Conservation (phyloP, 2,113 vertebrate genomes). For the Platichthys stellatus region DNA sequence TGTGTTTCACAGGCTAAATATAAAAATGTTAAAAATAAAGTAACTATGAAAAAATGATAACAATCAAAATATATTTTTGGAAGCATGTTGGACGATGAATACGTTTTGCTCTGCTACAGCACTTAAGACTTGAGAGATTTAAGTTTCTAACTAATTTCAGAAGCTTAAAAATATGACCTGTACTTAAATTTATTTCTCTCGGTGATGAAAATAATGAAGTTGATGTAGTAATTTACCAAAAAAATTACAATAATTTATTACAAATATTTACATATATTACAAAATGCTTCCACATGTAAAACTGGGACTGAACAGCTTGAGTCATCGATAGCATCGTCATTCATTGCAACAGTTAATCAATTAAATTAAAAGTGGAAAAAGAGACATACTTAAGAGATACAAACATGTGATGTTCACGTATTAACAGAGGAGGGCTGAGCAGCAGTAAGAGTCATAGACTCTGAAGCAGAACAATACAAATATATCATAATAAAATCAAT, state of each 20-base stretch:
- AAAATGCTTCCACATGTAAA: not conserved
- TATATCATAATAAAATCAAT: too few species aligned
- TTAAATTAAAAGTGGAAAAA: not conserved
- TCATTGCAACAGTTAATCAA: not conserved
- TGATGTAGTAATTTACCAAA: constrained; percentile 3
- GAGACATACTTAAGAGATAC: not conserved
- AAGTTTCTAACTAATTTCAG: not conserved
- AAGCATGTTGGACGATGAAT: too few species aligned
- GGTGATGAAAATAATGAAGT: not conserved
- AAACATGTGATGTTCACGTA: not conserved
- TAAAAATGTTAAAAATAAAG: too few species aligned
- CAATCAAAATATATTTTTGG: too few species aligned
- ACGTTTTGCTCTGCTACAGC: too few species aligned
- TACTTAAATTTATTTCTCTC: not conserved
- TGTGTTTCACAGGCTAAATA: too few species aligned
- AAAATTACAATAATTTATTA: constrained; percentile 36
- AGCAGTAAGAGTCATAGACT: constrained; percentile 26
- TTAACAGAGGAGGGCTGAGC: not conserved
- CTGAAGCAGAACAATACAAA: not conserved
- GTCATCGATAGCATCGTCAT: not conserved
- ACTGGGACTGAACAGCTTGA: not conserved
- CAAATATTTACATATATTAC: constrained; percentile 54
- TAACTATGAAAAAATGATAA: too few species aligned
- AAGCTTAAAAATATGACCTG: not conserved
- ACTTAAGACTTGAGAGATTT: not conserved